These are phyloP conservation scores for Camponotus vicinus DNA, from an alignment of 1,140 invertebrate genomes.

Conservation along the genomic window DNA sequence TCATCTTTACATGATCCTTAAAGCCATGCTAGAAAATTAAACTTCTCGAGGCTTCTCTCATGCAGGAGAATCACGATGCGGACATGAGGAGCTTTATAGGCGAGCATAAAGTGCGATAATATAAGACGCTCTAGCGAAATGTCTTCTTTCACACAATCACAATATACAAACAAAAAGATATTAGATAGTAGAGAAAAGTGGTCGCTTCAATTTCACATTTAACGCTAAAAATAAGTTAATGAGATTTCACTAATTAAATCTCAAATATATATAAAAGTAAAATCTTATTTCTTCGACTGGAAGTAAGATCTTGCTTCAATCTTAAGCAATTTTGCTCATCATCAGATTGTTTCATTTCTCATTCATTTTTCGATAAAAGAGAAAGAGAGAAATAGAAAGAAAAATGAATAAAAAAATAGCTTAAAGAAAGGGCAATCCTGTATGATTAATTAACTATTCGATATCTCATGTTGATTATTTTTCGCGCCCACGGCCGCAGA, in stretches of 20 bases:
- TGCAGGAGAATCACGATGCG: slow-evolving; percentile 26
- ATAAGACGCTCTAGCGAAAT: not conserved
- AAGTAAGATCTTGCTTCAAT: not conserved
- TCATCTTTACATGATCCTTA: not conserved
- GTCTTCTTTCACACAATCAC: not conserved
- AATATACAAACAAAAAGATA: not conserved
- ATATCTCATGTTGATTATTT: slow-evolving; percentile 7
- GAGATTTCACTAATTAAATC: slow-evolving; percentile 1
- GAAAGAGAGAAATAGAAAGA: not conserved
- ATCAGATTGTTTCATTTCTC: not conserved
- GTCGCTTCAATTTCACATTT: slow-evolving; percentile 2
- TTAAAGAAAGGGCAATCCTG: not conserved
- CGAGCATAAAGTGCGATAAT: slow-evolving; percentile 24
- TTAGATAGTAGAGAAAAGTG: not conserved
- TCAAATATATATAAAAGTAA: not conserved
- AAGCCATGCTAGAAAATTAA: slow-evolving; percentile 21
- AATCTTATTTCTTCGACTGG: not conserved
- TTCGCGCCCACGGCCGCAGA: not conserved
- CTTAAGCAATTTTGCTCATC: not conserved
- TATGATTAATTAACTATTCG: slow-evolving; percentile 34
- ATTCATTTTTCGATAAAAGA: slow-evolving; percentile 16
- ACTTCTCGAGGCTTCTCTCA: slow-evolving; percentile 32
- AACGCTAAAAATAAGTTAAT: slow-evolving; percentile 12
- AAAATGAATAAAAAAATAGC: not conserved
- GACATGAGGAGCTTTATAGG: slow-evolving; percentile 9